Base-by-base conservation (phyloP, 2,888 invertebrate species). In the Sesia apiformis region DNA sequence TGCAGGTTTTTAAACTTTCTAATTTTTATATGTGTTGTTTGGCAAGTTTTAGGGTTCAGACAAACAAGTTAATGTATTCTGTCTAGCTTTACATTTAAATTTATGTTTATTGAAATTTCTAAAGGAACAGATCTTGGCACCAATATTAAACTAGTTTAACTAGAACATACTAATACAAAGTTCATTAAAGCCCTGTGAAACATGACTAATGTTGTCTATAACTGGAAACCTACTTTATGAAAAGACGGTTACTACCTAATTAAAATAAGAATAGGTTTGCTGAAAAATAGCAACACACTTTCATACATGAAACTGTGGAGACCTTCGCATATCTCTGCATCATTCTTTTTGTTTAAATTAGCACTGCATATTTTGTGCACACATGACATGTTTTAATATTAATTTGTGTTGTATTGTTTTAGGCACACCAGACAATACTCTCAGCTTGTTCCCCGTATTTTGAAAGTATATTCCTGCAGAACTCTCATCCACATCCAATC, bases 361-460 rank as follows among this genome's bases (percentile, higher is more conserved):
- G 57, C 53, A 52, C 46, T 6, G 60, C 52, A 57, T 56, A 60
- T 56, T 61, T 63, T 51, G 56, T 56, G 41, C 41, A 23, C 41
- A 40, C 8, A 39, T 38, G n/a, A n/a, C n/a, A 39, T 7, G 41
- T 40, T 40, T 43, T 40, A 56, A 53, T 52, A 53, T 52, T 56
- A 55, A 53, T 4, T 51, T 54, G 23, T 23, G 23, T 63, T 67
- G 55, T 63, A 53, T 80, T 82, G 76, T 91, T 93, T 65, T 90
- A 94, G 93, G 97, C 97, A 77, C 97, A 97, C 90, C 96, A 97
- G 90, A 96, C 96, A 67, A 96, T 97, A 86, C 91, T 97, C 69
- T 97, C 97, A 60, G 97, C 97, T 71, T 97, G 97, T 90, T 97
- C 97, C 90, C 96, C 97, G 63, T 97, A 97, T 91, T 97, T 97